Evolutionary conservation across 2,888 invertebrate genomes (phyloP).

Genomic region (Pyrrhosoma nymphula): DNA sequence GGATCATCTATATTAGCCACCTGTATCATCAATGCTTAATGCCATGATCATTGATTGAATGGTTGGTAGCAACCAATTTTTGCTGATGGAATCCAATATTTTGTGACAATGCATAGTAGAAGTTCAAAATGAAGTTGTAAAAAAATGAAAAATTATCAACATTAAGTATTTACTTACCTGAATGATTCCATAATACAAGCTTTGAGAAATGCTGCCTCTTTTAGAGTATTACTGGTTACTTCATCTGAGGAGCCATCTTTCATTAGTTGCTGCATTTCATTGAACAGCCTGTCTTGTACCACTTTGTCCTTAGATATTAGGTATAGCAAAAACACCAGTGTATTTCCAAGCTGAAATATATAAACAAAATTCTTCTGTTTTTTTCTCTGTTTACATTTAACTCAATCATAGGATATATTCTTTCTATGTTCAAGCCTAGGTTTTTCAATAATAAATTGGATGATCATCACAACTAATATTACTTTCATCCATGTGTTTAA

Average conservation of each 20-base stretch:
- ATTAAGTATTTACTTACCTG: constrained; percentile 76
- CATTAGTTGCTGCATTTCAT: constrained; percentile 80
- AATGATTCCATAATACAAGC: constrained; percentile 90
- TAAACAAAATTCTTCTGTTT: constrained; percentile 66
- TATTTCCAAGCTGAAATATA: constrained; percentile 85
- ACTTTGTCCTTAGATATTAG: constrained; percentile 85
- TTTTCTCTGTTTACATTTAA: not conserved
- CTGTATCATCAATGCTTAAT: too few relatives aligned
- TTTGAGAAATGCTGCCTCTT: constrained; percentile 86
- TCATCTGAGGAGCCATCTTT: constrained; percentile 68
- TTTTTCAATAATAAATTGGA: too few relatives aligned
- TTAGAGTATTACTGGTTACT: constrained; percentile 81
- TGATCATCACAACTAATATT: too few relatives aligned
- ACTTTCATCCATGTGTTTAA: too few relatives aligned
- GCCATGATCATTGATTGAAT: too few relatives aligned
- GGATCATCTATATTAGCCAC: too few relatives aligned
- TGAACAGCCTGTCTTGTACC: constrained; percentile 84
- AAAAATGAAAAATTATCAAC: not conserved
- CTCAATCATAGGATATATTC: not conserved
- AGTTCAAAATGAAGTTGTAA: not conserved
- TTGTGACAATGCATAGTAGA: too few relatives aligned
- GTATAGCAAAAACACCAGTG: constrained; percentile 88
- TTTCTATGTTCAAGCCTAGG: not conserved
- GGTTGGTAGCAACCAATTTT: too few relatives aligned
- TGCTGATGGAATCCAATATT: too few relatives aligned